These are phyloP conservation scores for Hylia prasina DNA, from an alignment of 2,113 vertebrate species.

Conservation along the genomic window DNA sequence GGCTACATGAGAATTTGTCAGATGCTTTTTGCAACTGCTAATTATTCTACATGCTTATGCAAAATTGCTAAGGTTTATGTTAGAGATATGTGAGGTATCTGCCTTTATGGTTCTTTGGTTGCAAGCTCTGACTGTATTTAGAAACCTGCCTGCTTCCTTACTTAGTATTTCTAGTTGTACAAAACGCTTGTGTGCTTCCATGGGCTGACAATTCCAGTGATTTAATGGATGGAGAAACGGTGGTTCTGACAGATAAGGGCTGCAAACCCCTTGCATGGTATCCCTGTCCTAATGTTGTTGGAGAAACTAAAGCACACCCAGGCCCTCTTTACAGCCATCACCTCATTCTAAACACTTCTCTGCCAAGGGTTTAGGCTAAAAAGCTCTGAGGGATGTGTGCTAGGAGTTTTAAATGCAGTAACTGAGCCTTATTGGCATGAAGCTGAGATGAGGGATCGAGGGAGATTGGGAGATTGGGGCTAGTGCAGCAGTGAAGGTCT, in stretches of 20 bases:
- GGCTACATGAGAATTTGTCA: neutral
- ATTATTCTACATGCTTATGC: neutral
- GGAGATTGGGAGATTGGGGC: accelerated
- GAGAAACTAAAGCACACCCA: neutral
- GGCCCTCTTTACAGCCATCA: neutral
- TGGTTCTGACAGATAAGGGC: neutral
- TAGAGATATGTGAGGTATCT: neutral
- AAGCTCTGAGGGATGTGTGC: neutral
- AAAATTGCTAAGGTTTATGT: neutral
- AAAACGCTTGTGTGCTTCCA: neutral
- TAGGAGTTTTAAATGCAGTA: neutral
- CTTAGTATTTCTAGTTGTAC: neutral
- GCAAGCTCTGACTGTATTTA: neutral
- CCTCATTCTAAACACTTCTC: neutral
- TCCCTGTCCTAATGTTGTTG: neutral
- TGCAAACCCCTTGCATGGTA: neutral
- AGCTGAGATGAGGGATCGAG: neutral
- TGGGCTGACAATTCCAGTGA: neutral
- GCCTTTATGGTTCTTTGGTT: neutral
- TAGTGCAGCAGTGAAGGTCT: neutral
- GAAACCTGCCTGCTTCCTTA: neutral
- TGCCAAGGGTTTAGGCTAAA: neutral
- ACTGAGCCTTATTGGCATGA: neutral
- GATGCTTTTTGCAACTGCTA: neutral
- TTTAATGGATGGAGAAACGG: neutral